Base-by-base conservation (phyloP, 2,888 invertebrate species). In the Drosophila macrothrix region DNA sequence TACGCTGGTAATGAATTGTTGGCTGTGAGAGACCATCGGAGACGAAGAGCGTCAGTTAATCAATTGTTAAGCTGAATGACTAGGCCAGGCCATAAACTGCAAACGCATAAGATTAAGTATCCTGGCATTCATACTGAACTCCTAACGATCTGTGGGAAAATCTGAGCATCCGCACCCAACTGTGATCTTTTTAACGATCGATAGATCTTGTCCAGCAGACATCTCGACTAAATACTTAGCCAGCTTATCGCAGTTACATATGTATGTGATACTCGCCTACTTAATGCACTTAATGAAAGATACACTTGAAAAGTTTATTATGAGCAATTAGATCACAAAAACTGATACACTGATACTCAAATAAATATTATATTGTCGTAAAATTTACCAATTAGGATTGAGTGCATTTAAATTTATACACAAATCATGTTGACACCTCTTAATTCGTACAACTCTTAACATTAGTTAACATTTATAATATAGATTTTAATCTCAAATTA, bases 41-140 rank as follows among this genome's bases (percentile, higher is more conserved):
- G 80, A 75, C 72, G 80, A 58, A 31, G 66, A 80, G 65, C 83
- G 78, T 75, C 84, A 81, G 88, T 85, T 79, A 84, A 88, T 84
- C 84, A 84, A 84, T 88, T 84, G 84, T 79, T 84, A 61, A 66
- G 56, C 60, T 55, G 70, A 82, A 74, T 78, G 79, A 78, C 75
- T 72, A 59, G 62, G 64, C 79, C 79, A 37, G 71, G 64, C 66
- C 71, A 74, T 70, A 78, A 74, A 66, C 69, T 53, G 62, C 54
- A 50, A 55, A 31, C 35, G 53, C 61, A 49, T 46, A 76, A 72
- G 67, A 78, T 79, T 63, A 76, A 78, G 67, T 72, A 63, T 71
- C 71, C 71, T 67, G 54, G 52, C 77, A 74, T 74, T 77, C 62
- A 77, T 49, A 55, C 63, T 50, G 35, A 22, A 43, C 70, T 63